Conservation (phyloP, 2,888 invertebrate genomes). For the Seira sanloemensis region DNA sequence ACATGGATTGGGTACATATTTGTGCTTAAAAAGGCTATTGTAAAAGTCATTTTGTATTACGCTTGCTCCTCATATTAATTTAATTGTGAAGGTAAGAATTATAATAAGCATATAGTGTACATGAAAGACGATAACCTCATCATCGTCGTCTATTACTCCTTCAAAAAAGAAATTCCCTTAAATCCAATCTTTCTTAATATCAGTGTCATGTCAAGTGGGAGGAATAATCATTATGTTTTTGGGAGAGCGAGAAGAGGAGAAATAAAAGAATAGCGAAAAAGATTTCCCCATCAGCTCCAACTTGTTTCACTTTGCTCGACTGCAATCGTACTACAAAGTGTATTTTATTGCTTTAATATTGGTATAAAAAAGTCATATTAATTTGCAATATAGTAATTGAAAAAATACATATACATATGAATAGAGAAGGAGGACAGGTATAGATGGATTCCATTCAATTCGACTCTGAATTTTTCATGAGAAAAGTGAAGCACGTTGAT, state of each 20-base stretch:
- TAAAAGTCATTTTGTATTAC: no score
- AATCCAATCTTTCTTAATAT: constrained; percentile 12
- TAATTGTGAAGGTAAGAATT: no score
- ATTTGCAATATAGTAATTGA: neutral
- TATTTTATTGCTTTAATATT: neutral
- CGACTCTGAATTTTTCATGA: neutral
- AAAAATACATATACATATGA: neutral
- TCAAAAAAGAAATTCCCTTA: neutral
- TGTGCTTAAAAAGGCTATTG: no score
- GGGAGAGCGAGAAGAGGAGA: neutral
- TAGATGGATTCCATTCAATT: neutral
- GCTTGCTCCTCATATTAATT: no score
- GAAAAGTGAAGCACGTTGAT: neutral
- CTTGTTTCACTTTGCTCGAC: neutral
- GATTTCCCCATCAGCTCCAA: neutral
- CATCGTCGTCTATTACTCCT: no score
- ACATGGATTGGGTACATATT: no score
- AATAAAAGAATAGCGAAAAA: neutral
- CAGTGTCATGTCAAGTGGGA: constrained; percentile 55
- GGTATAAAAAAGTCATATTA: neutral
- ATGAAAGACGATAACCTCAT: no score
- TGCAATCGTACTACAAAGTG: neutral
- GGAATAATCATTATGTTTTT: constrained; percentile 38
- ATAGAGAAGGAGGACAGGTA: neutral
- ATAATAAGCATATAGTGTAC: no score